phyloP scores from a whole-genome alignment of 2,888 invertebrate species.

The Xestobium rufovillosum region DNA sequence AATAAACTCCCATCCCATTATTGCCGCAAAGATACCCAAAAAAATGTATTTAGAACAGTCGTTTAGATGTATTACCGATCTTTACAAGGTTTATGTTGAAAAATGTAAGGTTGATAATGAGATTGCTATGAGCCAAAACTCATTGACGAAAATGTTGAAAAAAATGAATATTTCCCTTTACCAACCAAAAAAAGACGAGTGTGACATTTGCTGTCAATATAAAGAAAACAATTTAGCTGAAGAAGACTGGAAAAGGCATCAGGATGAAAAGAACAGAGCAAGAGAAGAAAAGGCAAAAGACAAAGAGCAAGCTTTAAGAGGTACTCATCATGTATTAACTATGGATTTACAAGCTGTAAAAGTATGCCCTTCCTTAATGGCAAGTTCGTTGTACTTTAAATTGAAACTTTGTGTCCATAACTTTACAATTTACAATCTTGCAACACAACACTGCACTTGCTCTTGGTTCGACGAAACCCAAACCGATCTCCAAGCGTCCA shows the following conservation, averaged over 20 bases:
- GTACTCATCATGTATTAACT: slow-evolving; percentile 11
- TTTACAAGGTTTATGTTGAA: slow-evolving; percentile 8
- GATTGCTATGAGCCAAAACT: slow-evolving; percentile 5
- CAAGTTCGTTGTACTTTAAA: slow-evolving; percentile 1
- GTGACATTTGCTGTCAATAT: slow-evolving; percentile 23
- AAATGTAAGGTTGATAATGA: slow-evolving; percentile 10
- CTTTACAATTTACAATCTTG: slow-evolving; percentile 4
- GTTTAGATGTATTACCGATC: slow-evolving; percentile 18
- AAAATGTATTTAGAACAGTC: slow-evolving; percentile 24
- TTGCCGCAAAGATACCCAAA: slow-evolving; percentile 18
- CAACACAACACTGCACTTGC: neutral
- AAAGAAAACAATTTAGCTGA: slow-evolving; percentile 24
- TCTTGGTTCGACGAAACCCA: slow-evolving; percentile 2
- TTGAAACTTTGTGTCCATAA: slow-evolving; percentile 2
- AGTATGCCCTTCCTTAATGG: slow-evolving; percentile 2
- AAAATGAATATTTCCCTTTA: slow-evolving; percentile 23
- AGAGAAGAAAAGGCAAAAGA: slow-evolving; percentile 25
- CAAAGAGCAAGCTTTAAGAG: slow-evolving; percentile 20
- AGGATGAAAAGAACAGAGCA: slow-evolving; percentile 21
- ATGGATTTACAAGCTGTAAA: slow-evolving; percentile 4
- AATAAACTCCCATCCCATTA: slow-evolving; percentile 27
- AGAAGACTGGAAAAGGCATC: slow-evolving; percentile 21
- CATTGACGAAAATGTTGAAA: slow-evolving; percentile 15
- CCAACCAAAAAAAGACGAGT: slow-evolving; percentile 25
- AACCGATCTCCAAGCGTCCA: slow-evolving; percentile 5